phyloP scores from a whole-genome alignment of 2,797 vertebrate species.

The Trachurus trachurus region DNA sequence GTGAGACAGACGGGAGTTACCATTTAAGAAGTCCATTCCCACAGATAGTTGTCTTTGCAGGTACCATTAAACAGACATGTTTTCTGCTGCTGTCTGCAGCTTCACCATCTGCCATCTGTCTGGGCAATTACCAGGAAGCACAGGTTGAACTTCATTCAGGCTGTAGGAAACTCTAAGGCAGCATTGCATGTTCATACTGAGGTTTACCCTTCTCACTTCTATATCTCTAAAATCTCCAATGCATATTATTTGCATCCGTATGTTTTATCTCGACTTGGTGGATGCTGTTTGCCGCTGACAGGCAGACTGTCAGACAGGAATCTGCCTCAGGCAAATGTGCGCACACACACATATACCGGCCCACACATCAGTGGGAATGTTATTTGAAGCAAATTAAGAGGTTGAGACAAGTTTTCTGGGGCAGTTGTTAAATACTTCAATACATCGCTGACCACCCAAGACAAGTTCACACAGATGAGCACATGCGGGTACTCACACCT shows the following conservation, averaged over 20 bases:
- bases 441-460: constrained; percentile 49
- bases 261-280: constrained; percentile 29
- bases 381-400: constrained; percentile 46
- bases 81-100: constrained; percentile 42
- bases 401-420: constrained; percentile 59
- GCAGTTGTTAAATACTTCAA: constrained; percentile 62
- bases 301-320: constrained; percentile 42
- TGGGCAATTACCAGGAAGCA: constrained; percentile 27
- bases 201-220: constrained; percentile 26
- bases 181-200: constrained; percentile 10
- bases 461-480: constrained; percentile 10
- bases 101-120: constrained; percentile 57
- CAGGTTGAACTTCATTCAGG: constrained; percentile 27
- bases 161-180: constrained; percentile 14
- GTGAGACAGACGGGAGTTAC: constrained; percentile 32
- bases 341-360: constrained; percentile 9
- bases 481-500: constrained; percentile 1
- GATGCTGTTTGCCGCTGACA: constrained; percentile 41
- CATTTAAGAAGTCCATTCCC: constrained; percentile 30
- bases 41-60: constrained; percentile 33
- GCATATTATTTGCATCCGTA: constrained; percentile 13
- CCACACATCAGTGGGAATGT: constrained; percentile 4
- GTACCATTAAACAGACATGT: constrained; percentile 44
- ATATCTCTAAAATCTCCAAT: constrained; percentile 30
- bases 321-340: constrained; percentile 35